Base-by-base conservation (phyloP, 2,888 invertebrate species). In the Octodonta nipae region DNA sequence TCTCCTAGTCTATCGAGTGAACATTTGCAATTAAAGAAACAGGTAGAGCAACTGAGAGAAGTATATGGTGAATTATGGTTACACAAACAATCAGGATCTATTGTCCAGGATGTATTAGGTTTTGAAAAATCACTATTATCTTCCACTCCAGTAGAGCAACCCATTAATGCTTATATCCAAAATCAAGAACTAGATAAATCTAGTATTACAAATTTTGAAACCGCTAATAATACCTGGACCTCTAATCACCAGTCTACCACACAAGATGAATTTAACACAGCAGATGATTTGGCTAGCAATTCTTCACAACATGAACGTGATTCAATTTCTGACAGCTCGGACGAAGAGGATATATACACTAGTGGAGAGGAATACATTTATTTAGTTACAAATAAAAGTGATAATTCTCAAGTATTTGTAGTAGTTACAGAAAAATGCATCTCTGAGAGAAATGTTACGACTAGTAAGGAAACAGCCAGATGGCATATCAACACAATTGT, bases 41-140 rank as follows among this genome's bases (percentile, higher is more conserved):
- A 45, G 29, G 68, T 77, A 35, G 65, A 74, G 42, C 64, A 60
- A 13, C 46, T 76, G 11, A 60, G 73, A 8, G 56, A 68, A 38
- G 66, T 67, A 44, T 72, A 67, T 49, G 77, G 76, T 7, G 67
- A 68, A 42, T 64, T 68, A 30, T 78, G 77, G 77, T 47, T 78
- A 15, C 68, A 68, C 35, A 37, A 35, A 15, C 41, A 49, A 20
- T 44, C 45, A 4, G 54, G 51, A 3, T 63, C 66, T 16, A 51
- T 56, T 22, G 64, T 74, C 27, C 68, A 71, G 46, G 67, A 65
- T 46, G 67, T 69, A 15, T 57, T 75, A 46, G 73, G 74, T 10
- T 51, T 71, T 26, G 56, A 63, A 33, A 54, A 56, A 27, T 40
- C 50, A 7, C 38, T 47, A 1, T 26, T 41, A 16, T 44, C 44